Base-by-base conservation (phyloP, 2,113 vertebrate species). In the Stomatorhinus ivindoensis region DNA sequence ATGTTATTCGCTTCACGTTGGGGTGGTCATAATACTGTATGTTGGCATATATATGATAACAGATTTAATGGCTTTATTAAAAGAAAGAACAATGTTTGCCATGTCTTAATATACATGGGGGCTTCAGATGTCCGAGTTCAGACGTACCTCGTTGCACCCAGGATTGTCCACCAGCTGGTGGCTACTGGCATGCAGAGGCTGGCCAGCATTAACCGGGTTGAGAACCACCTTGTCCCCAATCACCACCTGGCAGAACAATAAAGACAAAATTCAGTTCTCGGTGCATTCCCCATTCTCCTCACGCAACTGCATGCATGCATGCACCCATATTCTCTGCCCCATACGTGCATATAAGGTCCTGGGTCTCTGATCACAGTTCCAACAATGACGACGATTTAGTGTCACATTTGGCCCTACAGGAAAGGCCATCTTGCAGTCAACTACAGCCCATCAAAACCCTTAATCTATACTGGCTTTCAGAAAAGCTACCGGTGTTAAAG, bases 191-290 rank as follows among this genome's bases (percentile, higher is more conserved):
- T 99, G 98, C 9, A 99, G 97, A 0, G 98, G 98, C 93, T 99
- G 98, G 31, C 98, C 98, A 0, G 98, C 98, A 0, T 99, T 99
- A 91, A 99, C 98, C 0, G 98, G 98, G 92, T 99, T 99, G 92
- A 99, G 95, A 19, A 99, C 98, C 27, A 99, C 98, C 92, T 99
- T 99, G 94, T 99, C 98, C 17, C 98, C 98, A 47, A 99, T 99
- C 89, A 99, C 98, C 93, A 99, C 98, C 98, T 99, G 21, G 42
- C 15, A 89, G 27, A 46, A 35, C 13, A 6, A 55, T 89, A 1
- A 4, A 35, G 2, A n/a, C 53, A 84, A 39, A 47, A 48, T n/a
- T n/a, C 82, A 85, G 42, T 11, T 47, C 19, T 42, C 1, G 0
- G 9, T 47, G 15, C 80, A 83, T 42, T 61, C 80, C 21, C 42